Conservation (phyloP, 1,140 invertebrate species). For the Macrocentrus cingulum region DNA sequence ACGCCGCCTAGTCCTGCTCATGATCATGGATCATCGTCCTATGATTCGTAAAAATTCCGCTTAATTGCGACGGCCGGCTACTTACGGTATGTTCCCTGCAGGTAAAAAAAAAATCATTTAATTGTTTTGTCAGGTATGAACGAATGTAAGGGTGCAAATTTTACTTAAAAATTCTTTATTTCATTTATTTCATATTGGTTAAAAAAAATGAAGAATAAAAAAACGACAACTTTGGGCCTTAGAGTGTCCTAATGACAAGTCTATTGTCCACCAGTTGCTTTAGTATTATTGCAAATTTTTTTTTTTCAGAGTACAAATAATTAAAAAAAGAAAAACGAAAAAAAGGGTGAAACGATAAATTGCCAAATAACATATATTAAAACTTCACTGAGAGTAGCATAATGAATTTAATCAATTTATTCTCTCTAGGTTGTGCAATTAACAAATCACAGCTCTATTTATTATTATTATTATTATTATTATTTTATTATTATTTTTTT, state of each 20-base stretch:
- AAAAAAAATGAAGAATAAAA: too few relatives aligned
- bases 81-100: conserved; percentile 22
- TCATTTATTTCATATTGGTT: too few relatives aligned
- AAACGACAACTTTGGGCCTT: conserved; percentile 18
- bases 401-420: conserved; percentile 7
- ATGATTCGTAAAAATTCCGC: conserved; percentile 62
- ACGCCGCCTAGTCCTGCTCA: conserved; percentile 74
- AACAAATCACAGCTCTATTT: conserved; percentile 9
- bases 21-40: conserved; percentile 73
- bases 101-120: conserved; percentile 11
- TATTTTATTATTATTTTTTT: background rate
- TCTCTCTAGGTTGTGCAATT: conserved; percentile 15
- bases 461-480: conserved; percentile 6
- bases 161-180: conserved; percentile 8
- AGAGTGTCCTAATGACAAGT: background rate
- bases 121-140: conserved; percentile 9
- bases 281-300: conserved; percentile 21
- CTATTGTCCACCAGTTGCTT: conserved; percentile 18
- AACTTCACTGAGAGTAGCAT: conserved; percentile 16
- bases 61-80: conserved; percentile 16
- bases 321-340: conserved; percentile 8
- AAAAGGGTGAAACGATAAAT: conserved; percentile 15
- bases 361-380: conserved; percentile 28
- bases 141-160: conserved; percentile 11
- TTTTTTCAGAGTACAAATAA: conserved; percentile 11